Percentiles rank a stretch among this genome's conserved stretches.
Evolutionary conservation across 2,113 vertebrate genomes (phyloP).

Genomic region (Pterocles burchelli): DNA sequence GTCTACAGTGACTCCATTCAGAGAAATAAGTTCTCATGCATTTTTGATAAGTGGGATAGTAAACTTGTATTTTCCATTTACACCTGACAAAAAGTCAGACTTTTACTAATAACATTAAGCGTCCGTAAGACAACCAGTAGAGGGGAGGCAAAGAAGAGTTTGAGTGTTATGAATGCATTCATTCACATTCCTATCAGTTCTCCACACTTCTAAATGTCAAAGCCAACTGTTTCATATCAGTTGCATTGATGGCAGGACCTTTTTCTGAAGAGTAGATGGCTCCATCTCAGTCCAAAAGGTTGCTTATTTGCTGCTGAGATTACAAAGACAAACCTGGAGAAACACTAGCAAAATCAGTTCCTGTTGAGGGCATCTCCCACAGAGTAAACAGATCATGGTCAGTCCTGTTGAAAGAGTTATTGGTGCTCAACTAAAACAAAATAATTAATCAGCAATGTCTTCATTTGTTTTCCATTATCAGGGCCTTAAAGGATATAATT

Average conservation of each 20-base stretch:
- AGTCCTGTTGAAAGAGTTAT: background rate
- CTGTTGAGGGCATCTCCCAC: background rate
- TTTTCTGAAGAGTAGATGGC: background rate
- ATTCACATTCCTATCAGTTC: background rate
- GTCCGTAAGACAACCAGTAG: background rate
- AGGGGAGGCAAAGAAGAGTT: background rate
- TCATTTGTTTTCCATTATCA: background rate
- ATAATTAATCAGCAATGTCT: background rate
- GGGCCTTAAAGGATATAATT: background rate
- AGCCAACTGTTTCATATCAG: background rate
- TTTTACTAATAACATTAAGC: background rate
- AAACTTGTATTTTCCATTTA: background rate
- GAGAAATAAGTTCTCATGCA: background rate
- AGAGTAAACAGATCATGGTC: background rate
- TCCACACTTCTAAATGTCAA: background rate
- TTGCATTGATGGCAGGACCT: background rate
- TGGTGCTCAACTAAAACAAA: background rate
- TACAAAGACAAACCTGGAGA: background rate
- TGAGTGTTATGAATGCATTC: background rate
- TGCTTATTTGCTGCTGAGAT: background rate
- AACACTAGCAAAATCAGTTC: background rate
- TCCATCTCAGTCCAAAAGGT: background rate
- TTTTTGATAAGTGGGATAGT: background rate
- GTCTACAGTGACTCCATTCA: background rate
- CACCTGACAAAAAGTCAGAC: background rate